Base-by-base conservation (phyloP, 2,113 vertebrate genomes). In the Actenoides hombroni region DNA sequence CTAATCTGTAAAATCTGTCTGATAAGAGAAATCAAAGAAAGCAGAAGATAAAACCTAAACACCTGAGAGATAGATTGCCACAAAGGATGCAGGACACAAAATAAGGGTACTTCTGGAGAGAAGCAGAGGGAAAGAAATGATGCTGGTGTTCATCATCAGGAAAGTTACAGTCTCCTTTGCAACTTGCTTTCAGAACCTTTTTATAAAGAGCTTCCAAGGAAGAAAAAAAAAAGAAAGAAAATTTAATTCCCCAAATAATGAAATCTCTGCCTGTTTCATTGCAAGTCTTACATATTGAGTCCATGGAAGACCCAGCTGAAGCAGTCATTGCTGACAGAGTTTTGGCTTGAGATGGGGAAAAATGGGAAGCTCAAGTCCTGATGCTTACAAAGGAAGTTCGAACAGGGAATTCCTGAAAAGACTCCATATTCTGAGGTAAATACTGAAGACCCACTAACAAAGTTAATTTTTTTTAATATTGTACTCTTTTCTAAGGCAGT, bases 71-170 rank as follows among this genome's bases (percentile, higher is more conserved):
- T 48, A 40, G 3, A 59, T 57, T 83, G 13, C 25, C 65, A 59
- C 28, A 63, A 46, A 56, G 16, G 17, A 70, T 2, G 2, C 12
- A 53, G 29, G 28, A 49, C 53, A 74, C 24, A 74, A 88, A 94
- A 51, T 35, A 75, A 84, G 16, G 14, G 11, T 49, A 65, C 25
- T 80, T 90, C 53, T 65, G 10, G 13, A 71, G 65, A 89, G n/a
- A 65, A 90, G 18, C 3, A 1, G 37, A 83, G 23, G n/a, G 39
- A 68, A 70, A 78, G 16, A 73, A 82, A 40, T 29, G 0, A 40
- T 40, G 26, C 23, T 1, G 1, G 13, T 46, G 12, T 29, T 75
- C 10, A 39, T 6, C 4, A 0, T 44, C 2, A 84, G 39, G 10
- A 71, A 84, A 82, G 18, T 51, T 75, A 71, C 6, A 35, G 16